Evolutionary conservation across 1,140 invertebrate genomes (phyloP).

Genomic region (Euura lappo): DNA sequence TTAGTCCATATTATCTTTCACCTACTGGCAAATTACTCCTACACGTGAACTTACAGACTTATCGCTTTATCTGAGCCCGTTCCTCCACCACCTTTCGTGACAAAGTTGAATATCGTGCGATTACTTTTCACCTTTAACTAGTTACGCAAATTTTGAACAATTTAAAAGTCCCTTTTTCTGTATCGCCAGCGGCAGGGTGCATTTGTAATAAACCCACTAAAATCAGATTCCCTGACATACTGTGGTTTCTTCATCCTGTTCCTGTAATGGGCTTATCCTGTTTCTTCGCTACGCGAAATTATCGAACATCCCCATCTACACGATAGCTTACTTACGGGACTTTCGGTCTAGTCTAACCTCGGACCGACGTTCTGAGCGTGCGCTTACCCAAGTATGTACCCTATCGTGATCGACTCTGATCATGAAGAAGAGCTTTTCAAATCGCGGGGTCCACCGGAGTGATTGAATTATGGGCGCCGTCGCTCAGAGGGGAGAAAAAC

Average conservation of each 20-base stretch:
- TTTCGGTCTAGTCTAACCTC: background rate
- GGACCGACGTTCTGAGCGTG: too few species aligned
- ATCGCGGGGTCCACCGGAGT: too few species aligned
- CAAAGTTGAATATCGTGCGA: background rate
- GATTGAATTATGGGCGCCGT: too few species aligned
- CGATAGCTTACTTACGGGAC: constrained; percentile 6
- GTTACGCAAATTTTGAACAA: too few species aligned
- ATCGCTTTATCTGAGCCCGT: background rate
- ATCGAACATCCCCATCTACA: background rate
- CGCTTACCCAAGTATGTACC: too few species aligned
- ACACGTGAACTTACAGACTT: background rate
- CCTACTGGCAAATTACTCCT: background rate
- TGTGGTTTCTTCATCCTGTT: background rate
- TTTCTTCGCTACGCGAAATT: constrained; percentile 16
- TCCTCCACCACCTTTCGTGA: background rate
- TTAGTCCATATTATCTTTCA: background rate
- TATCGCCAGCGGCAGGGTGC: too few species aligned
- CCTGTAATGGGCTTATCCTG: constrained; percentile 32
- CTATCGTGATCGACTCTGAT: too few species aligned
- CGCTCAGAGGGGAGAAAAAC: too few species aligned
- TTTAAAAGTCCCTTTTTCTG: too few species aligned
- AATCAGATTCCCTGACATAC: background rate
- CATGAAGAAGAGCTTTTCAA: too few species aligned
- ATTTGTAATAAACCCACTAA: background rate
- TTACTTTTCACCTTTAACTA: too few species aligned